phyloP scores from a whole-genome alignment of 2,797 vertebrate genomes.

The Bradypodion ventrale region DNA sequence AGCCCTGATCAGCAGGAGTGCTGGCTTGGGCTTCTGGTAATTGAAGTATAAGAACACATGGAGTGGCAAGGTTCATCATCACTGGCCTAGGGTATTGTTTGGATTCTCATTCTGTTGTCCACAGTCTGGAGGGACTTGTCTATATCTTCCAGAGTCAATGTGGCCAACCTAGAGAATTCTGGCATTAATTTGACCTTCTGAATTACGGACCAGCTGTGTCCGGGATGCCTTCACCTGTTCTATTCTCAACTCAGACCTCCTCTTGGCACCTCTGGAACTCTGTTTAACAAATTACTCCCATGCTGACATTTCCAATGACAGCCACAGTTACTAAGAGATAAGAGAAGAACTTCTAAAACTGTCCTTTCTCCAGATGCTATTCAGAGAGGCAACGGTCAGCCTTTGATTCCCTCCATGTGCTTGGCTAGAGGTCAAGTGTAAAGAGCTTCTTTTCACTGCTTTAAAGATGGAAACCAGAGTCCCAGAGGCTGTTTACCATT shows the following conservation, averaged over 20 bases:
- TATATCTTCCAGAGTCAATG: too few species aligned
- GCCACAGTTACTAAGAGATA: slow-evolving; percentile 14
- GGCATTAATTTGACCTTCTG: not conserved
- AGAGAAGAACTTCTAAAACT: not conserved
- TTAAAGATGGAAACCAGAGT: not conserved
- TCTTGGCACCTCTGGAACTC: not conserved
- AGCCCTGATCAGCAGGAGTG: too few species aligned
- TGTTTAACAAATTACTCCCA: not conserved
- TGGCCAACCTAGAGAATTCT: too few species aligned
- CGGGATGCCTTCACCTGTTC: not conserved
- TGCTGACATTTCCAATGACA: slow-evolving; percentile 20
- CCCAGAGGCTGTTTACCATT: too few species aligned
- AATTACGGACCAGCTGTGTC: too few species aligned
- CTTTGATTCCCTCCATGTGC: not conserved
- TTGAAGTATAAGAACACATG: too few species aligned
- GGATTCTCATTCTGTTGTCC: too few species aligned
- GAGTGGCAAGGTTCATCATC: too few species aligned
- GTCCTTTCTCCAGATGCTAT: not conserved
- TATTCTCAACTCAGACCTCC: not conserved
- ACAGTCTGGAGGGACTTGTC: too few species aligned
- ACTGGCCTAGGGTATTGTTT: too few species aligned
- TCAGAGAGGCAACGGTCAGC: not conserved
- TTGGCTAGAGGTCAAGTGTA: not conserved
- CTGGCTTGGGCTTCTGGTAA: too few species aligned
- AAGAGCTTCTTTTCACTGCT: not conserved